A percentile compares a stretch with the other conserved stretches of the same genome.
These are phyloP conservation scores for Phenganax subtilis DNA, from an alignment of 92 coral and sea anemone species.

Conservation along the genomic window DNA sequence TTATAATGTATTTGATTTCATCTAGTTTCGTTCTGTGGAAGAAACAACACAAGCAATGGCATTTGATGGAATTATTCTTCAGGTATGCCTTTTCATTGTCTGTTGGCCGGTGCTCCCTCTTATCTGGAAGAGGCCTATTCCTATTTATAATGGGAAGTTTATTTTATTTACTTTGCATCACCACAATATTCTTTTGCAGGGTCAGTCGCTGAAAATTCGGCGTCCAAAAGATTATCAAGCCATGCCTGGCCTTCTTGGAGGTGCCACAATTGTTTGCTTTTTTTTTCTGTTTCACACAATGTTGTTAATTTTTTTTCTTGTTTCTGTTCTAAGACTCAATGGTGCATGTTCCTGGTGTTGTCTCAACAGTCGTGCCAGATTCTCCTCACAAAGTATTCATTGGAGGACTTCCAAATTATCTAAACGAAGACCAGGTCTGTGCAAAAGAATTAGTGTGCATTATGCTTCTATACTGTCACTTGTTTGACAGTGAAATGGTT, in stretches of 20 bases:
- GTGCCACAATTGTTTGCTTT: not conserved
- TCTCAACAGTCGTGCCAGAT: conserved; percentile 98
- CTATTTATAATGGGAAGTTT: not conserved
- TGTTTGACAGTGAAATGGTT: too few species aligned
- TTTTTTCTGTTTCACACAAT: not conserved
- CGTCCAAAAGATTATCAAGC: conserved; percentile 97
- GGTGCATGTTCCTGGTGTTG: conserved; percentile 97
- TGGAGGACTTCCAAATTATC: conserved; percentile 94
- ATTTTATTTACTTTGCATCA: not conserved
- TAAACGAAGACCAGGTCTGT: conserved; percentile 93
- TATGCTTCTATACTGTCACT: too few species aligned
- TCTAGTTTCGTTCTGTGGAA: conserved; percentile 91
- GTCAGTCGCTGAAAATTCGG: conserved; percentile 88
- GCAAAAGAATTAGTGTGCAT: not conserved
- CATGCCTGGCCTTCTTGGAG: conserved; percentile 89
- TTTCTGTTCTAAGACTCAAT: conserved; percentile 53
- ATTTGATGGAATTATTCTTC: conserved; percentile 91
- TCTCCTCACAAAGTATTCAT: conserved; percentile 97
- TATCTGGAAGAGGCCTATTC: too few species aligned
- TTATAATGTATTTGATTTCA: not conserved
- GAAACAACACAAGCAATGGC: conserved; percentile 99
- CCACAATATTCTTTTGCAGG: conserved; percentile 42
- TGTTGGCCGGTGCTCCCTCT: not conserved
- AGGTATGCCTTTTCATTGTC: conserved; percentile 50
- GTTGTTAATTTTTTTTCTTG: conserved; percentile 39